Conservation (phyloP, 2,888 invertebrate genomes). For the Cremastinae sp. region DNA sequence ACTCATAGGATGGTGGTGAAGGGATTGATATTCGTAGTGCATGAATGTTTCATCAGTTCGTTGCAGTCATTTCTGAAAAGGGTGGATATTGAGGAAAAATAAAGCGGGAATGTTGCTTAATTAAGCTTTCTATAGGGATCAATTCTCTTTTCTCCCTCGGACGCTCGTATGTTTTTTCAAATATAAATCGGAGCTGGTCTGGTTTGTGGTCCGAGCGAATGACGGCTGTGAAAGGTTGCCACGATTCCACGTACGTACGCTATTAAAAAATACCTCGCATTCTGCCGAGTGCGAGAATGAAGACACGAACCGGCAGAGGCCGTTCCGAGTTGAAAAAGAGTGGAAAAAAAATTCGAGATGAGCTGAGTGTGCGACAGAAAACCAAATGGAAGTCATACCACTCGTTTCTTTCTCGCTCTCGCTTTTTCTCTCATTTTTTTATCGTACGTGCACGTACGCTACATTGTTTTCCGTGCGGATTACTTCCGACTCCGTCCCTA, state of each 20-base stretch:
- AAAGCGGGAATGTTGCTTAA: conserved; percentile 64
- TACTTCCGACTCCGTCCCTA: too few species aligned
- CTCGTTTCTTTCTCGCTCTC: conserved; percentile 7
- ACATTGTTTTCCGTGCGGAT: conserved; percentile 5
- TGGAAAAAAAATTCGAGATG: conserved; percentile 24
- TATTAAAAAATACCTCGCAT: conserved; percentile 61
- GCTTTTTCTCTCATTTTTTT: conserved; percentile 13
- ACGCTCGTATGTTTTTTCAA: conserved; percentile 8
- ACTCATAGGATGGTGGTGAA: too few species aligned
- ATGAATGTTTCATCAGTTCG: too few species aligned
- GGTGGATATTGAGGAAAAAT: conserved; percentile 47
- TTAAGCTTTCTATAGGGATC: conserved; percentile 62
- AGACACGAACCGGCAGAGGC: conserved; percentile 1
- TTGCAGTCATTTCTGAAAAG: too few species aligned
- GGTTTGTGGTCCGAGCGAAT: conserved; percentile 15
- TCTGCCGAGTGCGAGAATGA: conserved; percentile 28
- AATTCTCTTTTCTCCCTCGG: not conserved
- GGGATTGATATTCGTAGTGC: too few species aligned
- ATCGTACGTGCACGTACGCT: conserved; percentile 10
- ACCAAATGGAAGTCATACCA: conserved; percentile 17
- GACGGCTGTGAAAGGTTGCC: conserved; percentile 9
- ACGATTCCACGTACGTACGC: conserved; percentile 43
- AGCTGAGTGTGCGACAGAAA: conserved; percentile 1
- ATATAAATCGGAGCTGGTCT: conserved; percentile 39
- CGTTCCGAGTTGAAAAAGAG: not conserved